Conservation (phyloP, 2,797 vertebrate genomes). For the Knipowitschia caucasica region DNA sequence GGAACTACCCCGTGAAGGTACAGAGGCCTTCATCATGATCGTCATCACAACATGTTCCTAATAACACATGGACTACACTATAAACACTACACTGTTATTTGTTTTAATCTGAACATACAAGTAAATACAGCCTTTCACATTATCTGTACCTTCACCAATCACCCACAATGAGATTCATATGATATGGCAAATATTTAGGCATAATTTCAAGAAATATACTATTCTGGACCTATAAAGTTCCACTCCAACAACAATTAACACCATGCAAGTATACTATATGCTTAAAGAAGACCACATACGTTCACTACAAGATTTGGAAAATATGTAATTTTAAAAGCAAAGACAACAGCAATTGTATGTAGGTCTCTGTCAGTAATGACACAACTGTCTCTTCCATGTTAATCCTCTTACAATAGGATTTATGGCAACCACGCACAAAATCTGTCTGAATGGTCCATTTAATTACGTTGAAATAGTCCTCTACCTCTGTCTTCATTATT, state of each 20-base stretch:
- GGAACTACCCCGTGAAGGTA: constrained; percentile 42
- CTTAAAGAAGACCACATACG: constrained; percentile 26
- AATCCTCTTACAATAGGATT: constrained; percentile 61
- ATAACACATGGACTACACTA: neutral
- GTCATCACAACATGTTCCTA: too few relatives aligned
- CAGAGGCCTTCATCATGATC: too few relatives aligned
- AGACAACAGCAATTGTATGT: neutral
- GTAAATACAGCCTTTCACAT: constrained; percentile 34
- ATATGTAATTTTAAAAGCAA: neutral
- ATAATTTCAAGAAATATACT: neutral
- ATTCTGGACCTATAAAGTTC: too few relatives aligned
- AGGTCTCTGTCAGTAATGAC: neutral
- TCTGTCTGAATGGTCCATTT: constrained; percentile 41
- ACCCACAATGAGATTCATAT: too few relatives aligned
- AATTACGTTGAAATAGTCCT: constrained; percentile 15
- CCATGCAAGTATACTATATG: too few relatives aligned
- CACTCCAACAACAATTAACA: too few relatives aligned
- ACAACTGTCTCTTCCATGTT: constrained; percentile 9
- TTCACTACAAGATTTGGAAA: neutral
- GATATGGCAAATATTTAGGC: neutral
- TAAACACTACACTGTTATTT: neutral
- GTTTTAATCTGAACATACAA: neutral
- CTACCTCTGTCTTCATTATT: neutral
- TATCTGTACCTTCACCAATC: neutral
- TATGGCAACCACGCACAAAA: constrained; percentile 35